These are phyloP conservation scores for Coptodon rendalli DNA, from an alignment of 2,113 vertebrate genomes.

Conservation along the genomic window DNA sequence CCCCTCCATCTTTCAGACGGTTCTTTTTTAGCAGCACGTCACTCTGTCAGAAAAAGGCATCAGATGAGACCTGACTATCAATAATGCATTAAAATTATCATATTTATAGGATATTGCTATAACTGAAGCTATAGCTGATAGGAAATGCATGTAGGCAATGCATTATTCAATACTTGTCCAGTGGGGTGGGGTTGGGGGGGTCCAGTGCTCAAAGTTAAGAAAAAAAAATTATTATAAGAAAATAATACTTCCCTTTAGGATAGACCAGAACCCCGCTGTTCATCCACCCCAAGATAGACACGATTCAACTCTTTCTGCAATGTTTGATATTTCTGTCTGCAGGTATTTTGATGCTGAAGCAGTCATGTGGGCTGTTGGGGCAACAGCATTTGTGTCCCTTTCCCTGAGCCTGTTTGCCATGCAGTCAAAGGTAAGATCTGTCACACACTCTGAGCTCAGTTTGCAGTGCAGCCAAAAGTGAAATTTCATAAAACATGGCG, in stretches of 20 bases:
- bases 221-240: neutral
- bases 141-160: neutral
- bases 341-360: slow-evolving; percentile 67
- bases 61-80: slow-evolving; percentile 8
- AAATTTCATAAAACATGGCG: slow-evolving; percentile 10
- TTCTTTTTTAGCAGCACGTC: neutral
- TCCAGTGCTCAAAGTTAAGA: neutral
- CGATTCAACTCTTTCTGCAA: neutral
- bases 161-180: slow-evolving; percentile 1
- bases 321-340: slow-evolving; percentile 24
- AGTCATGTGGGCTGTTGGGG: slow-evolving; percentile 74
- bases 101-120: slow-evolving; percentile 19
- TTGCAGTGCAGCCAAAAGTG: slow-evolving; percentile 5
- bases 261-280: neutral
- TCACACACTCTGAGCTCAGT: slow-evolving; percentile 11
- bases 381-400: slow-evolving; percentile 71
- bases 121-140: slow-evolving; percentile 1
- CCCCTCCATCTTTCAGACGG: neutral
- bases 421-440: slow-evolving; percentile 75
- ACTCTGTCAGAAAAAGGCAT: neutral
- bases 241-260: neutral
- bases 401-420: slow-evolving; percentile 74
- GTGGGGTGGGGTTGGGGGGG: neutral
- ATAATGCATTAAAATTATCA: slow-evolving; percentile 20
- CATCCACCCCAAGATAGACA: neutral